These are phyloP conservation scores for Sebastiscus albofasciatus DNA, from an alignment of 2,797 vertebrate genomes.

Conservation along the genomic window DNA sequence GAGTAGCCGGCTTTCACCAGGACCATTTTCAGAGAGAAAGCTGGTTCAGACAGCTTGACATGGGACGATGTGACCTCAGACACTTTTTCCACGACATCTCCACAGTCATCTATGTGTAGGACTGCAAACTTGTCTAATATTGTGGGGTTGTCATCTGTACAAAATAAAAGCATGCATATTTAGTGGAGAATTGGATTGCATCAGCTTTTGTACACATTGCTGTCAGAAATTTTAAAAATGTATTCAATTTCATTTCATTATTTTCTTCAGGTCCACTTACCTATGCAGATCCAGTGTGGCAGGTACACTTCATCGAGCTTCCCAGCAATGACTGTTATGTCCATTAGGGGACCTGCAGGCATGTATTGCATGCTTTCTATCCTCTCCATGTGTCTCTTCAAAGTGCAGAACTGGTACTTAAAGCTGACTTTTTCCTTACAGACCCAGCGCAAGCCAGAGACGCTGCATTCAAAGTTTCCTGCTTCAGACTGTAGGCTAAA, in stretches of 20 bases:
- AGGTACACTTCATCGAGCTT: conserved; percentile 14
- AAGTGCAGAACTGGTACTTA: conserved; percentile 19
- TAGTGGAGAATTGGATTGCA: neutral
- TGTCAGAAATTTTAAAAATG: neutral
- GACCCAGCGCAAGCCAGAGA: conserved; percentile 35
- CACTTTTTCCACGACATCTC: conserved; percentile 25
- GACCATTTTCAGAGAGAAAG: neutral
- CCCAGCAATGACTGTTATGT: conserved; percentile 23
- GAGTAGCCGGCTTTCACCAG: neutral
- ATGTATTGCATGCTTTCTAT: neutral
- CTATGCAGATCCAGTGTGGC: conserved; percentile 38
- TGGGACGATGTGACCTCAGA: conserved; percentile 25
- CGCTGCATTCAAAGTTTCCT: conserved; percentile 34
- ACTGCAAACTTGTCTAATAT: conserved; percentile 15
- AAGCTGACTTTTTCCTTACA: conserved; percentile 16
- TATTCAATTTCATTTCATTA: neutral
- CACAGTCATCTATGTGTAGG: conserved; percentile 27
- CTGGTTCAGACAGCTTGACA: conserved; percentile 9
- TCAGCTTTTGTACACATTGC: neutral
- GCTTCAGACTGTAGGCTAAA: conserved; percentile 21
- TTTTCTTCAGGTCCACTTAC: neutral
- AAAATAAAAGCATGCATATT: neutral
- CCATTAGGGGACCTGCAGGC: conserved; percentile 29
- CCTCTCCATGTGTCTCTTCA: conserved; percentile 13
- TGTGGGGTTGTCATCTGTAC: neutral